A percentile compares a stretch with the other conserved stretches of the same genome.
phyloP scores from a whole-genome alignment of 1,140 invertebrate species.

The Drosophila athabasca region DNA sequence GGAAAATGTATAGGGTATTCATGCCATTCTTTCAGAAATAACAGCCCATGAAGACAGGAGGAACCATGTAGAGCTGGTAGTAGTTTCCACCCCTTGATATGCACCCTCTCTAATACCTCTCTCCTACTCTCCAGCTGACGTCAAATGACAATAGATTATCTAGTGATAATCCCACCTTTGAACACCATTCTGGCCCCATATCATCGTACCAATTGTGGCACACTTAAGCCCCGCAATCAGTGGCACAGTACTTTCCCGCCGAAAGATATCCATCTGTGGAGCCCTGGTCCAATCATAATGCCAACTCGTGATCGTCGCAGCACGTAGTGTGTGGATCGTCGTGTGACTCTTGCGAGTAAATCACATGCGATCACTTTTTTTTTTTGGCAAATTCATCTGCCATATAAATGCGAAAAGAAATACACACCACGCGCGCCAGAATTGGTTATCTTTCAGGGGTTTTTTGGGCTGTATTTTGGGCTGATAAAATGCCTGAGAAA shows the following conservation, averaged over 20 bases:
- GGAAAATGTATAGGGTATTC: no score
- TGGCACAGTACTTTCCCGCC: background rate
- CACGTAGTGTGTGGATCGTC: background rate
- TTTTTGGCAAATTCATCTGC: constrained; percentile 19
- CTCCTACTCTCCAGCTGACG: no score
- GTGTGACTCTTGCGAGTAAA: constrained; percentile 30
- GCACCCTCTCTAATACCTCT: no score
- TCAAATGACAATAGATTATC: no score
- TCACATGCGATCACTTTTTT: background rate
- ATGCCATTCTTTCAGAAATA: no score
- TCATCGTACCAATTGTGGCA: no score
- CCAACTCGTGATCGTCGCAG: constrained; percentile 25
- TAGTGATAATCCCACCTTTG: no score
- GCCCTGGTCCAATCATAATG: constrained; percentile 5
- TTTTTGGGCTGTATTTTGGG: constrained; percentile 8
- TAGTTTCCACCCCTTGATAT: no score
- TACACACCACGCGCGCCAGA: constrained; percentile 7
- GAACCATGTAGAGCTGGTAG: no score
- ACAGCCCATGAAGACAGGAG: no score
- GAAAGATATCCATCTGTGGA: constrained; percentile 13
- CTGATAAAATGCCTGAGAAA: constrained; percentile 35
- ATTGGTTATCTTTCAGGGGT: constrained; percentile 12
- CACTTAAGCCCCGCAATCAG: no score
- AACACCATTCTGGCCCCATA: no score
- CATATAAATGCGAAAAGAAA: constrained; percentile 25